A percentile compares a stretch with the other conserved stretches of the same genome.
Evolutionary conservation across 2,113 vertebrate genomes (phyloP).

Genomic region (Varanus salvator): DNA sequence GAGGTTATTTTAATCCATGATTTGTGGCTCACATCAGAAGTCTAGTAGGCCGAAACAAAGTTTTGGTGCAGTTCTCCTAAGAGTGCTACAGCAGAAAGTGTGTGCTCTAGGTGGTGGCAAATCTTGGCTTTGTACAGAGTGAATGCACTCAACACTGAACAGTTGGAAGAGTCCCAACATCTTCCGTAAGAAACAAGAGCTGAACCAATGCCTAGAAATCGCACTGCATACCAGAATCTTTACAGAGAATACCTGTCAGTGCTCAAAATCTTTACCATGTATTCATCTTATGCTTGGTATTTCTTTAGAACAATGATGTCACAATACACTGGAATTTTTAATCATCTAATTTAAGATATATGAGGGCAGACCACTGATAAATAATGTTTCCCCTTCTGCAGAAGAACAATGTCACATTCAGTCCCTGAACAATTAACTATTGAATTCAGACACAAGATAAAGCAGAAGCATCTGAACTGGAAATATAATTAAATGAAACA

Average conservation of each 20-base stretch:
- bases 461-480: slow-evolving; percentile 38
- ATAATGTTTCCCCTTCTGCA: background rate
- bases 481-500: slow-evolving; percentile 62
- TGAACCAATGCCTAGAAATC: background rate
- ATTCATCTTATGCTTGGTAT: background rate
- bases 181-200: background rate
- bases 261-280: background rate
- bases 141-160: background rate
- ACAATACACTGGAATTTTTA: slow-evolving; percentile 6
- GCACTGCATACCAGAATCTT: background rate
- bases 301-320: background rate
- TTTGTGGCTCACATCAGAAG: too few species aligned
- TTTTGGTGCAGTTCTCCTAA: too few species aligned
- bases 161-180: background rate
- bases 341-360: slow-evolving; percentile 45
- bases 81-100: too few species aligned
- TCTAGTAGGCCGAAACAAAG: too few species aligned
- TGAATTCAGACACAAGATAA: slow-evolving; percentile 35
- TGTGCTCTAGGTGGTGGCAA: too few species aligned
- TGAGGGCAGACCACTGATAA: slow-evolving; percentile 47
- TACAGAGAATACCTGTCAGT: background rate
- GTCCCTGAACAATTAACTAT: slow-evolving; percentile 53
- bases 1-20: too few species aligned
- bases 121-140: too few species aligned
- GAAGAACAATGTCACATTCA: slow-evolving; percentile 26